phyloP scores from a whole-genome alignment of 2,888 invertebrate species.

The Pristionchus entomophagus region DNA sequence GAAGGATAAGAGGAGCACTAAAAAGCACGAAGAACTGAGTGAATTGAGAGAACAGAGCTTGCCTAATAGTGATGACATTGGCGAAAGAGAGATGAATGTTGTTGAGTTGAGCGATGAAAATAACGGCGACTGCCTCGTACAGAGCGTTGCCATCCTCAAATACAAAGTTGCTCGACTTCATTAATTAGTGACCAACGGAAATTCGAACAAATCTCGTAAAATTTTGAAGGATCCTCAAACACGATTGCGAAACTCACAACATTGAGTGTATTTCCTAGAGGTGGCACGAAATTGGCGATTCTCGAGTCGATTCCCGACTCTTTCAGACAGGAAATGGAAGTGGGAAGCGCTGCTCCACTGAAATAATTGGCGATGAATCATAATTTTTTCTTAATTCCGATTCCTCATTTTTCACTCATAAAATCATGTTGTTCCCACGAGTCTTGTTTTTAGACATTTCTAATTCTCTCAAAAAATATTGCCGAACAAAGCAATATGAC shows the following conservation, averaged over 20 bases:
- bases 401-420: not conserved
- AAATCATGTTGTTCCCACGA: too few relatives aligned
- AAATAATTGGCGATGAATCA: too few relatives aligned
- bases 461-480: too few relatives aligned
- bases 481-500: too few relatives aligned
- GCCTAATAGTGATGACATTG: conserved; percentile 89
- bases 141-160: conserved; percentile 77
- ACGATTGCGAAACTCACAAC: conserved; percentile 85
- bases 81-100: conserved; percentile 86
- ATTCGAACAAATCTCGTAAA: too few relatives aligned
- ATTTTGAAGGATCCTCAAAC: too few relatives aligned
- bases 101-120: conserved; percentile 90
- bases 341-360: conserved; percentile 82
- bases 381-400: not conserved
- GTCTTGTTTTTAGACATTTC: too few relatives aligned
- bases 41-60: too few relatives aligned
- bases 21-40: not conserved
- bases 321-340: conserved; percentile 82
- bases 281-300: conserved; percentile 81
- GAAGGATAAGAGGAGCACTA: not conserved
- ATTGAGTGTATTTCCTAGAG: conserved; percentile 81
- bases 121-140: conserved; percentile 88
- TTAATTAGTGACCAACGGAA: too few relatives aligned
- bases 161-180: too few relatives aligned
- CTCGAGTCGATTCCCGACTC: conserved; percentile 82